These are phyloP conservation scores for Scrobipalpa costella DNA, from an alignment of 2,888 invertebrate species.

Conservation along the genomic window DNA sequence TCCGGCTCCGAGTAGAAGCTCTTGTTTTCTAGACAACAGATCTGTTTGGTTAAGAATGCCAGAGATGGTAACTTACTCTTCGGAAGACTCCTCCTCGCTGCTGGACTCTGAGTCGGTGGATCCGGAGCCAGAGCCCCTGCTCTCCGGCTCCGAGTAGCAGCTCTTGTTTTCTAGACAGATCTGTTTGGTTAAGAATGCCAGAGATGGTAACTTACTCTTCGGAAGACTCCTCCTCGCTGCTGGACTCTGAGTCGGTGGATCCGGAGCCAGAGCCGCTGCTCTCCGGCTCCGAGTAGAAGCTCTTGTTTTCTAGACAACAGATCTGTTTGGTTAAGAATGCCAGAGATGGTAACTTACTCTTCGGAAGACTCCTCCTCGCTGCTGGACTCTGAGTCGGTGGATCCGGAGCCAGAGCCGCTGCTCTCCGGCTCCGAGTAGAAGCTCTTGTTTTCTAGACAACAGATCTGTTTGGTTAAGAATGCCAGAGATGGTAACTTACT, in stretches of 20 bases:
- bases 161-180: slow-evolving; percentile 77
- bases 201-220: slow-evolving; percentile 75
- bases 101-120: slow-evolving; percentile 51
- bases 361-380: slow-evolving; percentile 71
- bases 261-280: slow-evolving; percentile 66
- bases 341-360: slow-evolving; percentile 45
- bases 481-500: slow-evolving; percentile 40
- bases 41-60: background rate
- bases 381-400: slow-evolving; percentile 51
- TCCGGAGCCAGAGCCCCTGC: slow-evolving; percentile 63
- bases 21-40: slow-evolving; percentile 74
- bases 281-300: slow-evolving; percentile 83
- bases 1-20: slow-evolving; percentile 84
- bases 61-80: slow-evolving; percentile 74
- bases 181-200: background rate
- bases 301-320: too few relatives aligned
- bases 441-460: slow-evolving; percentile 78
- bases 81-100: slow-evolving; percentile 69
- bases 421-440: slow-evolving; percentile 83
- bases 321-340: too few relatives aligned
- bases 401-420: slow-evolving; percentile 61
- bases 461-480: background rate
- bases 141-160: slow-evolving; percentile 83
- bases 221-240: slow-evolving; percentile 68
- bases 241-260: slow-evolving; percentile 48